Conservation (phyloP, 2,113 vertebrate genomes). For the Tringa solitaria region DNA sequence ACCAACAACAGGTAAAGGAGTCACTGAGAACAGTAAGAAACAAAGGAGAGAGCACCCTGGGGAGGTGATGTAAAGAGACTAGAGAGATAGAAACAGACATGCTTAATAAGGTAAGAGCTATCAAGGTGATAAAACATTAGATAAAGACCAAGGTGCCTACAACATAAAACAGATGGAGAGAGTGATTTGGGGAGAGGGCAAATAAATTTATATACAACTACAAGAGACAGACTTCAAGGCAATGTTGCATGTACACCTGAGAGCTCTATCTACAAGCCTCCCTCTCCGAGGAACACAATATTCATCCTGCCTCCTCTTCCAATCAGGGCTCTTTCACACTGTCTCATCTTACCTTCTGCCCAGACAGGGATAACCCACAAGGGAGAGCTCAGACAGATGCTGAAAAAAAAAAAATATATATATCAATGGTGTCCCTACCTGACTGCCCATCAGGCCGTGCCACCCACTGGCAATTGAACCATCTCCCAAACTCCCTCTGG, state of each 20-base stretch:
- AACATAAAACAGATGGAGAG: not conserved
- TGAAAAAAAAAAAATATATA: no score
- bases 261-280: not conserved
- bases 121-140: slow-evolving; percentile 36
- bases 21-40: not conserved
- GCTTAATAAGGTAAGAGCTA: slow-evolving; percentile 37
- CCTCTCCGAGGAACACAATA: not conserved
- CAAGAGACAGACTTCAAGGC: not conserved
- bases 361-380: not conserved
- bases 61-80: slow-evolving; percentile 11
- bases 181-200: not conserved
- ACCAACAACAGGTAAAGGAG: not conserved
- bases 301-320: not conserved
- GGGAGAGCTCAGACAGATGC: not conserved
- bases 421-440: accelerated
- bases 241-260: not conserved
- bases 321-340: not conserved
- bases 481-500: not conserved
- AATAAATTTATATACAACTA: not conserved
- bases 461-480: not conserved
- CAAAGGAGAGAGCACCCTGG: not conserved
- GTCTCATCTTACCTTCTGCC: not conserved
- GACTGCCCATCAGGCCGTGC: not conserved
- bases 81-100: not conserved
- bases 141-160: slow-evolving; percentile 24